Evolutionary conservation across 2,888 invertebrate genomes (phyloP).

Genomic region (Isotomurus palustris): DNA sequence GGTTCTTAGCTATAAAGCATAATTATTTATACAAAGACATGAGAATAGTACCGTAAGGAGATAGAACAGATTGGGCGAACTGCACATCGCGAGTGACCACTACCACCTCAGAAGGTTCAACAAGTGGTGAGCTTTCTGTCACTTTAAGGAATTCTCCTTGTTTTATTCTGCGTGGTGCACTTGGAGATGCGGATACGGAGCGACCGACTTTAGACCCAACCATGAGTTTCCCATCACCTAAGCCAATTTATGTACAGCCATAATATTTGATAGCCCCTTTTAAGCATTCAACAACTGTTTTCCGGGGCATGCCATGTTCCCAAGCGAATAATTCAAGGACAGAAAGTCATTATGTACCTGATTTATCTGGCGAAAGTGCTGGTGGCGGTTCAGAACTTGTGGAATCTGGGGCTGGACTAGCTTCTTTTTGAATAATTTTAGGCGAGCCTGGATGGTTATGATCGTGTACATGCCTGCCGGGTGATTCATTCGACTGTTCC

Average conservation of each 20-base stretch:
- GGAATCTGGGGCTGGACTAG: conserved; percentile 38
- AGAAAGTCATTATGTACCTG: conserved; percentile 12
- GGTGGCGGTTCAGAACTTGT: conserved; percentile 5
- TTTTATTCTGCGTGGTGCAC: conserved; percentile 42
- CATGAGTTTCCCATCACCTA: conserved; percentile 37
- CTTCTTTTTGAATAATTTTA: conserved; percentile 29
- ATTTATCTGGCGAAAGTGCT: conserved; percentile 29
- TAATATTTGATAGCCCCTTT: not conserved
- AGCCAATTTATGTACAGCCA: conserved; percentile 7
- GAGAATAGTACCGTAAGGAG: conserved; percentile 62
- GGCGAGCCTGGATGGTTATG: conserved; percentile 15
- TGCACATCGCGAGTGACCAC: conserved; percentile 68
- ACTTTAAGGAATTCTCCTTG: conserved; percentile 56
- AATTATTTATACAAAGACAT: not conserved
- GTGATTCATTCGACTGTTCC: conserved; percentile 1
- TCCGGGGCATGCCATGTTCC: no score
- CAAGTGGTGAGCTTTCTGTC: conserved; percentile 60
- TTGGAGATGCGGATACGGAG: conserved; percentile 39
- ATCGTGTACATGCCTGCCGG: no score
- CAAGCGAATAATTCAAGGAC: not conserved
- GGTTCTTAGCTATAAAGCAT: not conserved
- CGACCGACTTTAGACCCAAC: conserved; percentile 32
- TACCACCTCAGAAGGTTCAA: conserved; percentile 69
- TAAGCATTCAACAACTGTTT: no score
- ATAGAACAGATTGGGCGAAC: conserved; percentile 70